Evolutionary conservation across 2,888 invertebrate species (phyloP), one percentile per base, ranked within the genome.

Genomic region (Drosophila kuntzei): DNA sequence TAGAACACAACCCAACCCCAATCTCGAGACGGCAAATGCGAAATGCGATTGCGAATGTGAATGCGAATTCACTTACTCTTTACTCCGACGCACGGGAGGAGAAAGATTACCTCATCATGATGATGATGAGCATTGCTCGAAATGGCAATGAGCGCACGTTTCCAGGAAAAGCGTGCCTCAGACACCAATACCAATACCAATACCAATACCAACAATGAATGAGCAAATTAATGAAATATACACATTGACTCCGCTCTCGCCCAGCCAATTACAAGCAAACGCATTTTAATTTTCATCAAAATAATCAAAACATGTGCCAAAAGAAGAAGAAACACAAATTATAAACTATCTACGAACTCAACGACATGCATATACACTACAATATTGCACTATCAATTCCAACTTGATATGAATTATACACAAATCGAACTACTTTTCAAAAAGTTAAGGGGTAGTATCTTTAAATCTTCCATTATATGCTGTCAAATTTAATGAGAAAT

Each of bases 281-380:
- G 89, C 80, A 84, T 83, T 88, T 88, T 86, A 88, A 88, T 88
- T 84, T 84, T 76, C 80, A 86, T 83, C 73, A 78, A 88, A 87
- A 87, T 84, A 87, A 88, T 83, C 80, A 87, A 87, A 89, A 84
- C 83, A 89, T 83, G 87, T 83, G 83, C 84, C 87, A 72, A 58
- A 74, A 61, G 47, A 32, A 37, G 29, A 22, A 14, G 14, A 36
- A 51, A 43, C 39, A 7, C 32, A 43, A 6, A 58, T 32, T 53
- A 47, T 37, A 51, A 34, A 16, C 20, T 18, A 32, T 8, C 9
- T 9, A 20, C 2, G 7, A 11, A 22, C 1, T 6, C 1, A 37
- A 46, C 53, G 54, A 76, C 47, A 2, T 53, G 1, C 0, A 27
- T 6, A 64, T 71, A 71, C 73, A n/a, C 73, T 74, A 25, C 20